Evolutionary conservation across 2,113 vertebrate species (phyloP), one percentile per base, ranked within the genome.

Genomic region (Apus apus): DNA sequence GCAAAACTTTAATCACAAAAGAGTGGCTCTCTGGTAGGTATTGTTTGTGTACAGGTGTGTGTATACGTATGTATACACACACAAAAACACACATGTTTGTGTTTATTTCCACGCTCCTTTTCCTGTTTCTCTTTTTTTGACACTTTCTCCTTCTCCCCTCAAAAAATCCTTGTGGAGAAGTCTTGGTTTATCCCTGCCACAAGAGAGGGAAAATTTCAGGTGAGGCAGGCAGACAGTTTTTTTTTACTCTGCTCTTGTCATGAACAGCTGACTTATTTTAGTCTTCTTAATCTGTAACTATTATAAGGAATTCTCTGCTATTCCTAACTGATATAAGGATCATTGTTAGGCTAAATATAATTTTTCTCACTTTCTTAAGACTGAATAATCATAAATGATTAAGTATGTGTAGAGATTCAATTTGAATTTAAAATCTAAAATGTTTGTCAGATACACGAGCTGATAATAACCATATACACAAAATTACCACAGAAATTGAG

Each of bases 41-140:
- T 22, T 62, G 10, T 48, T 23, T 73, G 15, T 8, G 8, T 46
- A 50, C 5, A 21, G 5, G 30, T 32, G 29, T 15, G 25, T 66
- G 20, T 50, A 22, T 65, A 22, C 6, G 5, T 25, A 15, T 9
- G 8, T 2, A 16, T 2, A n/a, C 1, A 22, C 6, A 34, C 3
- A 66, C 4, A 32, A 43, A 13, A 9, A 43, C 2, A 48, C 2
- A 11, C 1, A 12, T n/a, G 2, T 9, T n/a, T n/a, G 13, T 43
- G 8, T 34, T 46, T 76, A 20, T 61, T 91, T 57, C 45, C 6
- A 27, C 34, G 2, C 0, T 2, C 3, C 11, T 80, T 61, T 40
- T 11, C 16, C 14, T 56, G 4, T 7, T 26, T 60, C 16, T 10
- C 0, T 7, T 58, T 54, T 60, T 2, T 58, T 58, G 38, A 32